Base-by-base conservation (phyloP, 2,113 vertebrate species). In the Ictalurus furcatus region DNA sequence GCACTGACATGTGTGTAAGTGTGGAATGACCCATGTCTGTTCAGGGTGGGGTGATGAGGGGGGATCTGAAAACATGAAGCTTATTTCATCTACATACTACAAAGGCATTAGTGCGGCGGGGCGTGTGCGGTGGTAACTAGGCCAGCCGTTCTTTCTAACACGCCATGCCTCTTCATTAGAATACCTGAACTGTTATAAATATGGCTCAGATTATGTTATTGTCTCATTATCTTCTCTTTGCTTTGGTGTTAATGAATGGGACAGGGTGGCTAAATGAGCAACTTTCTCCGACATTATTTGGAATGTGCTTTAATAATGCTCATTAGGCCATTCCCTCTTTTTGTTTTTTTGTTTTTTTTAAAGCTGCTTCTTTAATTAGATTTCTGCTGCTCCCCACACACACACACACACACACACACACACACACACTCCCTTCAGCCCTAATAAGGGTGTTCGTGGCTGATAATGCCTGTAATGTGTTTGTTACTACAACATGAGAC, bases 381-480 rank as follows among this genome's bases (percentile, higher is more conserved):
- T 92, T 92, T 92, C 90, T 21, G 40, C 81, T 88, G 40, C 87
- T 58, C 76, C 81, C 30, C 11, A 11, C 80, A 59, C 1, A 23
- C 54, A 61, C 56, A 82, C 80, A 59, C 0, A 12, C 54, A 14
- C 54, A 61, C 56, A 82, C 80, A 59, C 0, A 12, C 54, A 14
- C 54, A 61, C 56, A 82, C 54, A 37, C 37, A 52, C 65, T 3
- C 88, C 87, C 88, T 84, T 71, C 83, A 87, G 81, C 86, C 88
- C 90, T 94, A 93, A 93, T 92, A 93, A 93, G 92, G 88, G 91
- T 88, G 89, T 91, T 90, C 89, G 74, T 89, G 28, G 91, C 94
- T 94, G 93, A 94, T 94, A 94, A 96, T 92, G 93, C 91, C 94
- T 94, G 95, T 93, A 94, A 94, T 95, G 93, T 91, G 91, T 96